A percentile compares a stretch with the other conserved stretches of the same genome.
Evolutionary conservation across 2,888 invertebrate species (phyloP).

Genomic region (Epinotia bilunana): DNA sequence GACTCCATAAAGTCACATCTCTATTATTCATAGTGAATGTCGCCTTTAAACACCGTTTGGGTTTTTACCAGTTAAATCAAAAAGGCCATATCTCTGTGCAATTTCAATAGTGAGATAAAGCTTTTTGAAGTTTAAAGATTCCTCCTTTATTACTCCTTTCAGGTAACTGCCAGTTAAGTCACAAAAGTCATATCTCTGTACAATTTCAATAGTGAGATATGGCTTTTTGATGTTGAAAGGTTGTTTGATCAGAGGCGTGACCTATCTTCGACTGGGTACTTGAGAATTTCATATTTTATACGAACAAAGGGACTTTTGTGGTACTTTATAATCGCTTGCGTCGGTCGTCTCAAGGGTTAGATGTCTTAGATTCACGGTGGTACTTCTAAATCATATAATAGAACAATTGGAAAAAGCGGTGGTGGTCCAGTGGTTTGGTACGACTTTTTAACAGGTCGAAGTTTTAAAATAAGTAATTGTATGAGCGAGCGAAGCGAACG

Average conservation of each 20-base stretch:
- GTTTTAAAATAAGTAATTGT: too few species aligned
- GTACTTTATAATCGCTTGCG: constrained; percentile 9
- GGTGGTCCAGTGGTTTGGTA: too few species aligned
- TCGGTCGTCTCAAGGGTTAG: constrained; percentile 1
- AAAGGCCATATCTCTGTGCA: background rate
- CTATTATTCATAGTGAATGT: background rate
- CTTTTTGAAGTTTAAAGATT: background rate
- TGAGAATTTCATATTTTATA: constrained; percentile 21
- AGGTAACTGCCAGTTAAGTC: too few species aligned
- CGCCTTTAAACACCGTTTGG: background rate
- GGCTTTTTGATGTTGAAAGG: too few species aligned
- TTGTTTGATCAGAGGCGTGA: constrained; percentile 5
- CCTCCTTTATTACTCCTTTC: too few species aligned
- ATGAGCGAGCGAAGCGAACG: too few species aligned
- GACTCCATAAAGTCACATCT: background rate
- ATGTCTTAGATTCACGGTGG: background rate
- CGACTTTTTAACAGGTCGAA: too few species aligned
- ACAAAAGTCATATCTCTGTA: background rate
- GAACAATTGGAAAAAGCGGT: background rate
- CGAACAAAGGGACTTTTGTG: constrained; percentile 14
- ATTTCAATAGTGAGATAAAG: background rate
- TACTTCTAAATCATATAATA: background rate
- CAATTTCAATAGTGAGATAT: background rate
- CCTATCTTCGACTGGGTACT: constrained; percentile 18
- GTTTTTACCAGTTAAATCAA: background rate